Evolutionary conservation across 2,888 invertebrate species (phyloP), one percentile per base, ranked within the genome.

Genomic region (Ischnura elegans): DNA sequence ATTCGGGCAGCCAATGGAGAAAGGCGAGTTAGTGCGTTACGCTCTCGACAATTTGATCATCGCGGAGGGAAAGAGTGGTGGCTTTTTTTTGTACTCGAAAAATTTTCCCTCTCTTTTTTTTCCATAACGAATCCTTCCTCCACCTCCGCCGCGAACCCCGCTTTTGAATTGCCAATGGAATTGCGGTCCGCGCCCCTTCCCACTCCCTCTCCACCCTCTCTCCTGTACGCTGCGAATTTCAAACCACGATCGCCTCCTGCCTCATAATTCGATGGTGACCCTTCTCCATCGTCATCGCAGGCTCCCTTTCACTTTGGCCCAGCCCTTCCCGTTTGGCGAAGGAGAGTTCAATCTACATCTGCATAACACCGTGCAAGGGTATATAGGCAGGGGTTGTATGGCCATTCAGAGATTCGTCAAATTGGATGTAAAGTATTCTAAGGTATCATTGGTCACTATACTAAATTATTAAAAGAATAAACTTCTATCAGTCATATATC

Each of bases 211-310:
- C 19, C 51, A 2, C 51, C 19, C 51, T 51, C 51, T 87, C 76
- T 36, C 36, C 76, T 76, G n/a, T 13, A 66, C 66, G 19, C 66
- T 16, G n/a, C n/a, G 47, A 51, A 87, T 87, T 90, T 66, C 90
- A 55, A n/a, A 90, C 90, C 61, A 43, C 86, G 86, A 46, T n/a
- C n/a, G n/a, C n/a, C n/a, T n/a, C 45, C 86, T 86, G 45, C 86
- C 86, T 61, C 51, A 51, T 51, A 43, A 90, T 90, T 61, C 55
- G 90, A 90, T 90, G 61, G 90, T 90, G 90, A 66, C 90, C 66
- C 90, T 46, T 86, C 86, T 86, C 86, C 87, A 42, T 76, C 76
- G 76, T 76, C 76, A 10, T 3, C 36, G 8, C 76, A 13, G 36
- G 36, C 51, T 86, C 86, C 61, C 90, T 90, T 90, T 90, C 90